Evolutionary conservation across 2,797 vertebrate genomes (phyloP).

Genomic region (Helostoma temminkii): DNA sequence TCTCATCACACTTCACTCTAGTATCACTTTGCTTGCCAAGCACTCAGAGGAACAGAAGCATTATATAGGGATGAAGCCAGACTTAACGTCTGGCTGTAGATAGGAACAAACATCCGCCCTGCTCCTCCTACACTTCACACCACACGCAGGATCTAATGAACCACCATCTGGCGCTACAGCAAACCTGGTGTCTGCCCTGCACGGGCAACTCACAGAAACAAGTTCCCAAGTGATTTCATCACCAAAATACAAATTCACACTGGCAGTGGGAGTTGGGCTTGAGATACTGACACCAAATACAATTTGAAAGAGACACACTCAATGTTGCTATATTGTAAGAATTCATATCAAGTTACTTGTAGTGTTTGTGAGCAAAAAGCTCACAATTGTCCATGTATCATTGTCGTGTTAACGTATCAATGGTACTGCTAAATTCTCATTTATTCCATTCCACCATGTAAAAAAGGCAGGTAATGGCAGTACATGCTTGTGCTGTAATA

Average conservation of each 20-base stretch:
- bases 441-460: conserved; percentile 46
- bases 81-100: conserved; percentile 70
- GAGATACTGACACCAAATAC: conserved; percentile 2
- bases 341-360: conserved; percentile 9
- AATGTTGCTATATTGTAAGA: conserved; percentile 21
- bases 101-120: conserved; percentile 72
- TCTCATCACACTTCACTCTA: conserved; percentile 49
- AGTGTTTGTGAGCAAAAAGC: conserved; percentile 49
- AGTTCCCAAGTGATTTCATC: conserved; percentile 47
- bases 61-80: conserved; percentile 63
- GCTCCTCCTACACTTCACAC: conserved; percentile 75
- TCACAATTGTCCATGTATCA: conserved; percentile 44
- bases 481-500: conserved; percentile 51
- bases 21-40: conserved; percentile 58
- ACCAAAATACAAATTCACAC: conserved; percentile 39
- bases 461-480: conserved; percentile 67
- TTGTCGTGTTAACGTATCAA: conserved; percentile 56
- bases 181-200: conserved; percentile 63
- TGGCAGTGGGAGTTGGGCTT: conserved; percentile 18
- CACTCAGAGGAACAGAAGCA: conserved; percentile 39
- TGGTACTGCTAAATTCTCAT: conserved; percentile 43
- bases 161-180: conserved; percentile 73
- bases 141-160: conserved; percentile 74
- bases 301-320: conserved; percentile 12
- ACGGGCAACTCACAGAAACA: conserved; percentile 52